Base-by-base conservation (phyloP, 2,888 invertebrate genomes). In the Coelinius sp. region DNA sequence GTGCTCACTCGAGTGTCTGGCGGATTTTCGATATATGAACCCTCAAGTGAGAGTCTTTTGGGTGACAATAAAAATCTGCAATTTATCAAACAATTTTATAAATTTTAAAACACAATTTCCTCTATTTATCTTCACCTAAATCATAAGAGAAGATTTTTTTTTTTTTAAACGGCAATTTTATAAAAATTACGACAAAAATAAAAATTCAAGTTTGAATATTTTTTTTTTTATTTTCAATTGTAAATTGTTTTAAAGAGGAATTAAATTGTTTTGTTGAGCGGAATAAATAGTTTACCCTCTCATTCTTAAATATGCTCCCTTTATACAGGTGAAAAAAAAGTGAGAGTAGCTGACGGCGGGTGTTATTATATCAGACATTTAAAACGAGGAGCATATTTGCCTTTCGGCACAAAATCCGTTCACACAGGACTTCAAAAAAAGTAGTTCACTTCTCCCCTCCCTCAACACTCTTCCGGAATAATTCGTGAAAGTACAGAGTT, bases 401-500 rank as follows among this genome's bases (percentile, higher is more conserved):
- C 49, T 49, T 17, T 20, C 49, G 20, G 49, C 10, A 49, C 49
- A 49, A 49, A 49, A 49, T 17, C 14, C n/a, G 49, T 49, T 49
- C 49, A 49, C 49, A 49, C 49, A 10, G 49, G n/a, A n/a, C 49
- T 49, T 17, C 10, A 10, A 17, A 20, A 49, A 49, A 49, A 49
- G 49, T 49, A 20, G 49, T 49, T 10, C 49, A 49, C 17, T 49
- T 63, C 22, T 24, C 63, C 6, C 24, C 52, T 25, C 25, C 25
- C 62, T 52, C 59, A 24, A 52, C 49, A 31, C 12, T 59, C 24
- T 35, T 53, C 63, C 52, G 63, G 65, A 56, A 69, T 49, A 63
- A 53, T 66, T 69, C 27, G 68, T 62, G 68, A 73, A 73, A 73
- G 71, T 62, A 24, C 24, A 64, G 64, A 64, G 17, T 27, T 20